These are phyloP conservation scores for Pegoplata infirma DNA, from an alignment of 2,888 invertebrate species.

Conservation along the genomic window DNA sequence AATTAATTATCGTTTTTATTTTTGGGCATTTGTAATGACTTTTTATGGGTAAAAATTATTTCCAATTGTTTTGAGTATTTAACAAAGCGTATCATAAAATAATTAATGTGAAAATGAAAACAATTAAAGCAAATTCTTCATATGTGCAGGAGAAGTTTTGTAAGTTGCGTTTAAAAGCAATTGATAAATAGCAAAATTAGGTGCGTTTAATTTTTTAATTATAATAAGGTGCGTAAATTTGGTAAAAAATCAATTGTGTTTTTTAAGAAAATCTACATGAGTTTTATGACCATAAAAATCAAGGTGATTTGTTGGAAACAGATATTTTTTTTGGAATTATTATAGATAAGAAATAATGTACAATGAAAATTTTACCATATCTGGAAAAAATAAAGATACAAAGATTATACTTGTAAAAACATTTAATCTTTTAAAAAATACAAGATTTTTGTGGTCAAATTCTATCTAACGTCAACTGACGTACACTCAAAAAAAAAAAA, in stretches of 20 bases:
- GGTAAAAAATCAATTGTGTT: neutral
- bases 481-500: too few species aligned
- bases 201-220: neutral
- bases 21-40: neutral
- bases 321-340: too few species aligned
- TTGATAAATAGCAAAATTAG: too few species aligned
- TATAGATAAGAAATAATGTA: too few species aligned
- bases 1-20: neutral
- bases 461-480: too few species aligned
- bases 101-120: slow-evolving; percentile 7
- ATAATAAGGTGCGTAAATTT: slow-evolving; percentile 7
- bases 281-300: neutral
- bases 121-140: neutral
- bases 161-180: neutral
- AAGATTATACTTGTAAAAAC: too few species aligned
- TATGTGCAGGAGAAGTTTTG: neutral
- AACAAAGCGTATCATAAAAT: slow-evolving; percentile 6
- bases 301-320: too few species aligned
- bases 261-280: neutral
- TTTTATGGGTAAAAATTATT: neutral
- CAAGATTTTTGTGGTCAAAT: too few species aligned
- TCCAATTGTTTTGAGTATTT: slow-evolving; percentile 3
- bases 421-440: too few species aligned
- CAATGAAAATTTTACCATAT: too few species aligned
- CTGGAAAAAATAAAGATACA: too few species aligned